phyloP scores from a whole-genome alignment of 2,113 vertebrate genomes.

The Misgurnus mizolepis region DNA sequence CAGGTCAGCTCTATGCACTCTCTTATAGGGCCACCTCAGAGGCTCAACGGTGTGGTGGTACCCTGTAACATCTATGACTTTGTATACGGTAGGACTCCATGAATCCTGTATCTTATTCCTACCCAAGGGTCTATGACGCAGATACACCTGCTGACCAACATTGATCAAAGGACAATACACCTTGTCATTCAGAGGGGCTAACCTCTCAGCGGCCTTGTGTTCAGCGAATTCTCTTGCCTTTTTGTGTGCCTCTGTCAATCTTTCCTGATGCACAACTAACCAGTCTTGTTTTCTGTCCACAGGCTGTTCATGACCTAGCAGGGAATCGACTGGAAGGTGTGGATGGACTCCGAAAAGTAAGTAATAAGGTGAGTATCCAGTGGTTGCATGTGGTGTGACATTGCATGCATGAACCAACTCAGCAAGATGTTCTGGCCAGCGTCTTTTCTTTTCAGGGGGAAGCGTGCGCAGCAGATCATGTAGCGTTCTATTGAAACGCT shows the following conservation, averaged over 20 bases:
- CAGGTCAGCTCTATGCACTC: not conserved
- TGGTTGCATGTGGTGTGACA: no score
- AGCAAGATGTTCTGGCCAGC: no score
- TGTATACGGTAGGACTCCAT: not conserved
- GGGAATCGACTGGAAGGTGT: no score
- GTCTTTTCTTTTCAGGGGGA: no score
- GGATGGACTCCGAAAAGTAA: no score
- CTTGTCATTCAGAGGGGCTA: not conserved
- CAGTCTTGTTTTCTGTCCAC: not conserved
- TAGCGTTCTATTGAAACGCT: no score
- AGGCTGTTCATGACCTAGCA: no score
- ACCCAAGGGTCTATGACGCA: not conserved
- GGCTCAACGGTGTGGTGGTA: not conserved
- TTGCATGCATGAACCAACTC: no score
- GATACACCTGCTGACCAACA: not conserved
- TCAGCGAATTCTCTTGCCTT: not conserved
- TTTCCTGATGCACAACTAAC: not conserved
- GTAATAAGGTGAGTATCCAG: no score
- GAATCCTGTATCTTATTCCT: no score
- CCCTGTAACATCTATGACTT: not conserved
- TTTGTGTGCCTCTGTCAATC: not conserved
- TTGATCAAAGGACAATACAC: not conserved
- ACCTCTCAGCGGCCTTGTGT: not conserved
- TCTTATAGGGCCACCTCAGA: not conserved
- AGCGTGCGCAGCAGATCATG: no score